A percentile compares a stretch with the other conserved stretches of the same genome.
phyloP scores from a whole-genome alignment of 2,113 vertebrate genomes.

The Gulo gulo region DNA sequence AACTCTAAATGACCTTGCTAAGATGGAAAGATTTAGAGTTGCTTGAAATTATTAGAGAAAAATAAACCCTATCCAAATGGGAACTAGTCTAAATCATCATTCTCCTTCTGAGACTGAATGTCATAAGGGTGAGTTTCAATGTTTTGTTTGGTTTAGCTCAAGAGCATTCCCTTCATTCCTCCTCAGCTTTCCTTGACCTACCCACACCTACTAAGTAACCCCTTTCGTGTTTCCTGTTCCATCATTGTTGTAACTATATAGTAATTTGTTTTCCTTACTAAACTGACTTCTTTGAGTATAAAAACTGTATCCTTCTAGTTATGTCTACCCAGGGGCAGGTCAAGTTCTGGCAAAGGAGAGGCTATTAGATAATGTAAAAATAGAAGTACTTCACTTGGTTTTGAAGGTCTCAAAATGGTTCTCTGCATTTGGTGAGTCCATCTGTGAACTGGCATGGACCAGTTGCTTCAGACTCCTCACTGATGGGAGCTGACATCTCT shows the following conservation, averaged over 20 bases:
- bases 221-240: neutral
- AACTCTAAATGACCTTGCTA: neutral
- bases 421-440: neutral
- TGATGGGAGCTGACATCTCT: neutral
- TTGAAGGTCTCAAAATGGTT: neutral
- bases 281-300: neutral
- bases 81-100: neutral
- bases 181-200: neutral
- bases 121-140: neutral
- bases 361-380: neutral
- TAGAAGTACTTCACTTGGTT: neutral
- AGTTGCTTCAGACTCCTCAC: neutral
- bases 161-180: neutral
- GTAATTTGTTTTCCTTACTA: neutral
- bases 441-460: neutral
- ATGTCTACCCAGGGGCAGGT: neutral
- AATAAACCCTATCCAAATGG: neutral
- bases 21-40: neutral
- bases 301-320: slow-evolving; percentile 13
- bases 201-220: neutral
- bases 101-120: neutral
- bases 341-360: neutral
- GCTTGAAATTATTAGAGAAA: neutral
- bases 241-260: neutral
- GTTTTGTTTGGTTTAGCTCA: neutral